Evolutionary conservation across 2,797 vertebrate genomes (phyloP), one percentile per base, ranked within the genome.

Genomic region (Allobates femoralis): DNA sequence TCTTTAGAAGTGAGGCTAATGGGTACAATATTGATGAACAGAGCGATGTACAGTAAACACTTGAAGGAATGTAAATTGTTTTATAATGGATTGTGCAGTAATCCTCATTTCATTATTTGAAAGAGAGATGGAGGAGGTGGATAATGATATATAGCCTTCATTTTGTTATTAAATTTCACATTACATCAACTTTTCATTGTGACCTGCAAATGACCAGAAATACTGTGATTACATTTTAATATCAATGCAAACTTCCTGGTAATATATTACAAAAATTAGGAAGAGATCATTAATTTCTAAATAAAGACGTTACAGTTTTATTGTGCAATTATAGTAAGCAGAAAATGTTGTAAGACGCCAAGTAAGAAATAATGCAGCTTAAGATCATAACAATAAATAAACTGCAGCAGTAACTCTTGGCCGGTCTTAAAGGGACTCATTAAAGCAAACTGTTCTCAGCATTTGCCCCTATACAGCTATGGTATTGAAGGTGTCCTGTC

Each of bases 151-250:
- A 85, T 51, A 79, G 53, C 37, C 67, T 73, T 85, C 77, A 78
- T 85, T 85, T 69, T 60, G n/a, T 78, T 84, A 85, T 85, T 85
- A 80, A 55, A 85, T 85, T 85, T 79, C 84, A 69, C 60, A 85
- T 85, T 85, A 73, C 84, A 85, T 85, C 76, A 85, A 85, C 62
- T 79, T 85, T 67, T 55, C 77, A 79, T 73, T 53, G 34, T 56
- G 77, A 85, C 84, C 66, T 73, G 60, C 66, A 79, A 80, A 71
- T 79, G 50, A 41, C 55, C 84, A 80, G 69, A 85, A 69, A 83
- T 30, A 81, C 79, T 32, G 41, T 66, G 60, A 76, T 58, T 79
- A 71, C 30, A 85, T 32, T 58, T 79, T 85, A 85, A 79, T 85
- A 79, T 18, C 32, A 85, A 71, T 30, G 62, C 50, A 69, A 85